A percentile compares a stretch with the other conserved stretches of the same genome.
Evolutionary conservation across 2,797 vertebrate species (phyloP).

Genomic region (Ispidina picta): DNA sequence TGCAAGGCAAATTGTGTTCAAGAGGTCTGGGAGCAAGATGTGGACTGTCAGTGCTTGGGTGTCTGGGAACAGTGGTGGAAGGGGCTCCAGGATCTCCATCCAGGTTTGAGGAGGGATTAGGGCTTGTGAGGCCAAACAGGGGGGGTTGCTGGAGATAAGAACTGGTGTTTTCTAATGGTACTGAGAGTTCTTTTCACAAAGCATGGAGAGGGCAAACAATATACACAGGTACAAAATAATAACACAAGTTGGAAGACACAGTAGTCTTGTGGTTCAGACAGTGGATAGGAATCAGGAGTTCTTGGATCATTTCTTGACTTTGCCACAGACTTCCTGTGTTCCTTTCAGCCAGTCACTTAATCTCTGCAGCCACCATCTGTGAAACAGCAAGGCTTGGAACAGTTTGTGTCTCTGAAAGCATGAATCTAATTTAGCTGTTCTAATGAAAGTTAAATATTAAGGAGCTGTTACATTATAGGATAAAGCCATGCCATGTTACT

Average conservation of each 20-base stretch:
- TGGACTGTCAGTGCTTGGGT: background rate
- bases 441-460: slow-evolving; percentile 32
- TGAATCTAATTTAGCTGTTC: background rate
- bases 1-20: background rate
- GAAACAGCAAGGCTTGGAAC: background rate
- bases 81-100: background rate
- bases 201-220: background rate
- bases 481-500: background rate
- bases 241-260: background rate
- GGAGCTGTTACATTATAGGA: background rate
- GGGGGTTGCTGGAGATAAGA: background rate
- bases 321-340: slow-evolving; percentile 10
- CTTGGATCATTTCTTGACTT: slow-evolving; percentile 7
- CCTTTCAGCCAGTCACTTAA: background rate
- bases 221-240: background rate
- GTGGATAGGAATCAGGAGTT: background rate
- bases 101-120: background rate
- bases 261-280: background rate
- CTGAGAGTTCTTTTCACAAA: background rate
- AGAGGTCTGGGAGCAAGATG: background rate
- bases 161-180: background rate
- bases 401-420: background rate
- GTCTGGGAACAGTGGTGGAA: background rate
- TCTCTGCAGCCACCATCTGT: background rate
- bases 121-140: background rate